Evolutionary conservation across 2,113 vertebrate species (phyloP), one percentile per base, ranked within the genome.

Genomic region (Forbesichthys agassizii): DNA sequence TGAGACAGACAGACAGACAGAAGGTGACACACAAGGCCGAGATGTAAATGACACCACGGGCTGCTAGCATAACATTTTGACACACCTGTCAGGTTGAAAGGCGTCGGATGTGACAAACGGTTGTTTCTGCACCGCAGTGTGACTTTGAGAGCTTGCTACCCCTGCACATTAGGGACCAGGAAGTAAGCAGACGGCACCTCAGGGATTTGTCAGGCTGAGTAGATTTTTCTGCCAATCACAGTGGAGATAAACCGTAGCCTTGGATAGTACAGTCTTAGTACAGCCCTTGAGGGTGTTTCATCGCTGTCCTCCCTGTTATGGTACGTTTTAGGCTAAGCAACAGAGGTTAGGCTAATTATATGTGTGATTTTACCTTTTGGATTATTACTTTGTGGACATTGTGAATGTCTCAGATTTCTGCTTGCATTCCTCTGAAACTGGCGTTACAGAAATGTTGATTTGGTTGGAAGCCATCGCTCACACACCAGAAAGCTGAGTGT

Each of bases 131-230:
- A 7, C 57, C 4, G 33, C 57, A 12, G 27, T 5, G 33, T 46
- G n/a, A 16, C 46, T 63, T 3, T 20, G n/a, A n/a, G 47, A 11
- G 46, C n/a, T 12, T 12, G 16, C 47, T 16, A 63, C 47, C 61
- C 47, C 9, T 14, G 12, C 7, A 42, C 58, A 33, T 61, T 14
- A 8, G 58, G 58, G 58, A 61, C 5, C 58, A 14, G 61, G 61
- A 12, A 27, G 61, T 49, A 18, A 49, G 61, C 61, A 48, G 16
- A 11, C 61, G 49, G 61, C 48, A n/a, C 65, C 16, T 9, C 61
- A 6, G 18, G 47, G 70, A 69, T 65, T 61, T 63, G 61, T 63
- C 47, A 16, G 36, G 48, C n/a, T 63, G 61, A 48, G 48, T 48
- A 16, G 61, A 16, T 18, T 27, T 20, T 5, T 49, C 61, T 27